Conservation (phyloP, 2,797 vertebrate genomes). For the Pangasius krempfi region DNA sequence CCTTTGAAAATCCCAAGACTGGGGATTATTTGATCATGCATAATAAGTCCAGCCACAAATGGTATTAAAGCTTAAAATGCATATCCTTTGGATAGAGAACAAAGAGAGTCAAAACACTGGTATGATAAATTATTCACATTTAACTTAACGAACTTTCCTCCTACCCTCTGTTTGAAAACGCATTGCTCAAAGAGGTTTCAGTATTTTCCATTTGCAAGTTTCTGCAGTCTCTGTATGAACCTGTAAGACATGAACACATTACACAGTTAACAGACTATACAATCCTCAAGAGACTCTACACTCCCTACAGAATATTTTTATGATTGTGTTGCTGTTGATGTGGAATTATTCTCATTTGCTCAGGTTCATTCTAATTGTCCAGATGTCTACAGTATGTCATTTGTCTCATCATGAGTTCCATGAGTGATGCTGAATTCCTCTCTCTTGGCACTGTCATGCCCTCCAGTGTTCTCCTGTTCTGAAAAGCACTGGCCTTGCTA, state of each 20-base stretch:
- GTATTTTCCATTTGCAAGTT: constrained; percentile 30
- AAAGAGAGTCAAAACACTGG: constrained; percentile 73
- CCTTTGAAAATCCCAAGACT: constrained; percentile 69
- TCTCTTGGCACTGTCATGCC: constrained; percentile 22
- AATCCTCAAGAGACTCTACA: background rate
- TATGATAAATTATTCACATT: constrained; percentile 79
- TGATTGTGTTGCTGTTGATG: background rate
- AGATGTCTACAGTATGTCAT: background rate
- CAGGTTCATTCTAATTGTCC: background rate
- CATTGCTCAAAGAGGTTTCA: constrained; percentile 65
- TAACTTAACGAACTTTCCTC: constrained; percentile 66
- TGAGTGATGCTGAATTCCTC: background rate
- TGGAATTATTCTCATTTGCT: background rate
- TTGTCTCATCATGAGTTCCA: constrained; percentile 24
- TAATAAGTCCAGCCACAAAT: constrained; percentile 75
- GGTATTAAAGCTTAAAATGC: constrained; percentile 74
- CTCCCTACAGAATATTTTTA: background rate
- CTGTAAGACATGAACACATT: background rate
- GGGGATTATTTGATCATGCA: constrained; percentile 77
- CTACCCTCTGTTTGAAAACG: constrained; percentile 59
- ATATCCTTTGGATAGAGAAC: constrained; percentile 75
- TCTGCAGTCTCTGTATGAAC: constrained; percentile 20
- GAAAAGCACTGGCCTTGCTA: constrained; percentile 61
- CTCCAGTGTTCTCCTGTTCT: constrained; percentile 53
- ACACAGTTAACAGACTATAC: background rate